These are phyloP conservation scores for Macroteleia sp. DNA, from an alignment of 2,888 invertebrate species.

Conservation along the genomic window DNA sequence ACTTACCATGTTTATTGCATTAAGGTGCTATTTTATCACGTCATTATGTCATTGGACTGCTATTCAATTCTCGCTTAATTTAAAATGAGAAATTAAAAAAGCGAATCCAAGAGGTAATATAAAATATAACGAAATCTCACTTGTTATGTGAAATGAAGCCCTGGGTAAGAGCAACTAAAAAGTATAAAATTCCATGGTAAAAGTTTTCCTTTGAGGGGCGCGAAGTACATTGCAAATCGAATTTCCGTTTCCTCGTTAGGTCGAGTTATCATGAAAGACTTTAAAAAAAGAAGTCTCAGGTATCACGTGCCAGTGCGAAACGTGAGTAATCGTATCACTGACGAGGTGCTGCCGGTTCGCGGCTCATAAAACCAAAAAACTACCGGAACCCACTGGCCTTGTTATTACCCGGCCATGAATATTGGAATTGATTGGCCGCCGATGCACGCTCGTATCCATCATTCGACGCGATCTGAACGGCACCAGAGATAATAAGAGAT, in stretches of 20 bases:
- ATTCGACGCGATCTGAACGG: slow-evolving; percentile 27
- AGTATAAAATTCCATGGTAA: slow-evolving; percentile 53
- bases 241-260: slow-evolving; percentile 60
- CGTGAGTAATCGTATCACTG: slow-evolving; percentile 70
- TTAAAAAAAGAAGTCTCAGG: slow-evolving; percentile 38
- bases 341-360: slow-evolving; percentile 68
- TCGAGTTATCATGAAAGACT: slow-evolving; percentile 52
- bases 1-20: slow-evolving; percentile 6
- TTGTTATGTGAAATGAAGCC: slow-evolving; percentile 46
- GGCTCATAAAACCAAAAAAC: slow-evolving; percentile 76
- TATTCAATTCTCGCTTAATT: slow-evolving; percentile 12
- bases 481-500: slow-evolving; percentile 34
- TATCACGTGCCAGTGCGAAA: slow-evolving; percentile 69
- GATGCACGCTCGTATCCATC: slow-evolving; percentile 40
- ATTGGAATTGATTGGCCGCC: slow-evolving; percentile 67
- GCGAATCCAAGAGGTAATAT: slow-evolving; percentile 25
- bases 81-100: slow-evolving; percentile 20
- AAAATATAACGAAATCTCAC: slow-evolving; percentile 47
- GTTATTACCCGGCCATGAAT: slow-evolving; percentile 75
- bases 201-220: slow-evolving; percentile 56
- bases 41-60: slow-evolving; percentile 3
- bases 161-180: slow-evolving; percentile 2
- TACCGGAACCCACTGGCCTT: slow-evolving; percentile 76
- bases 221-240: slow-evolving; percentile 53
- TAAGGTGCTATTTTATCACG: neutral